These are phyloP conservation scores for Cheilosia pagana DNA, from an alignment of 2,888 invertebrate genomes.

Conservation along the genomic window DNA sequence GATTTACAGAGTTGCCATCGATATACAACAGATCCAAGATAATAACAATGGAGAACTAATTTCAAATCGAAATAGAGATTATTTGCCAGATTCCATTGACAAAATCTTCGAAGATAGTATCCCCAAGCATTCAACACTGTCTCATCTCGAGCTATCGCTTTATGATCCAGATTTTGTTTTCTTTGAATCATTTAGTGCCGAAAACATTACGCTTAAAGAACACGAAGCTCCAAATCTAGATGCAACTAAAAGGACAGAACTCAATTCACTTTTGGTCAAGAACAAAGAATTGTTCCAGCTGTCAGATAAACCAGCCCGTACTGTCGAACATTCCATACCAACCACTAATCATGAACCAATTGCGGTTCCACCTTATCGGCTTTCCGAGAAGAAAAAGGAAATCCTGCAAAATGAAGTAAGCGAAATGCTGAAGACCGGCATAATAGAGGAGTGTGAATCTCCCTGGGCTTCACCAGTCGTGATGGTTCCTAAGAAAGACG, in stretches of 20 bases:
- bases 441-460: conserved; percentile 81
- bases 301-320: conserved; percentile 4
- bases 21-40: not conserved
- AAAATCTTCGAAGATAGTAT: conserved; percentile 13
- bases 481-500: conserved; percentile 80
- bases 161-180: not conserved
- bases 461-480: conserved; percentile 80
- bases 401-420: too few species aligned
- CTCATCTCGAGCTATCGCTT: conserved; percentile 3
- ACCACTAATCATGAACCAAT: conserved; percentile 78
- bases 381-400: too few species aligned
- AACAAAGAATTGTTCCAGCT: conserved; percentile 13
- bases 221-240: conserved; percentile 12
- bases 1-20: too few species aligned
- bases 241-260: not conserved
- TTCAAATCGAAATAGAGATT: not conserved
- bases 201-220: conserved; percentile 11
- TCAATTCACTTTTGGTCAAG: conserved; percentile 7
- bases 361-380: conserved; percentile 79
- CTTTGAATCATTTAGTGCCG: conserved; percentile 11
- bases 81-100: conserved; percentile 18
- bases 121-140: conserved; percentile 9
- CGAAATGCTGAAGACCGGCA: too few species aligned
- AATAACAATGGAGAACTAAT: not conserved
- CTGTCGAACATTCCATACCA: conserved; percentile 77